phyloP scores from a whole-genome alignment of 2,113 vertebrate genomes.

The Chionis minor region DNA sequence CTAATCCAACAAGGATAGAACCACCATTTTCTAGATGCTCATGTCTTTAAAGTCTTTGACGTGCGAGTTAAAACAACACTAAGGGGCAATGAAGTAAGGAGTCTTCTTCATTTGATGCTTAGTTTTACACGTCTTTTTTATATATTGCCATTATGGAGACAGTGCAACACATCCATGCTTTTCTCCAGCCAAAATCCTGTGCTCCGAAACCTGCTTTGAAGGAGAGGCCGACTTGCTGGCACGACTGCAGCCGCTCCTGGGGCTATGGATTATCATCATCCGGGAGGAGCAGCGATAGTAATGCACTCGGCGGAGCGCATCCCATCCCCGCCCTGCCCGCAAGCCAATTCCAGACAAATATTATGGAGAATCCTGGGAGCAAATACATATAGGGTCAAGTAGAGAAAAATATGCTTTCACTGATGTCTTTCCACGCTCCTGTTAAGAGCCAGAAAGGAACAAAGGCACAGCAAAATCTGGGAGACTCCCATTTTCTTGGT shows the following conservation, averaged over 20 bases:
- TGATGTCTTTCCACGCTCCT: not conserved
- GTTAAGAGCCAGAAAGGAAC: not conserved
- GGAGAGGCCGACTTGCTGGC: not conserved
- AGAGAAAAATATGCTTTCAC: not conserved
- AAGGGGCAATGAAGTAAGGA: not conserved
- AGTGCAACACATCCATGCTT: not conserved
- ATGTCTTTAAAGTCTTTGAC: not conserved
- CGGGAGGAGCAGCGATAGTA: not conserved
- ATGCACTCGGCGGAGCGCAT: rapidly evolving
- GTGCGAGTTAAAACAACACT: not conserved
- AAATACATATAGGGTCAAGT: not conserved
- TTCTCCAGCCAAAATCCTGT: not conserved
- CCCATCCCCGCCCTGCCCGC: not conserved
- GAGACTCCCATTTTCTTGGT: not conserved
- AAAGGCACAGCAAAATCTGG: not conserved
- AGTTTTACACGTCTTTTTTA: not conserved
- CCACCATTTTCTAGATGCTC: not conserved
- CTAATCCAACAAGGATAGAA: not conserved
- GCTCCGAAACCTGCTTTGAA: not conserved
- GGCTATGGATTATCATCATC: not conserved
- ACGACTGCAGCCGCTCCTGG: not conserved
- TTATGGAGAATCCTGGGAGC: too few species aligned
- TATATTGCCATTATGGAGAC: not conserved
- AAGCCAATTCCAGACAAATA: not conserved
- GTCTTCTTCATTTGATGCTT: not conserved